These are phyloP conservation scores for Lophochroa leadbeateri DNA, from an alignment of 2,113 vertebrate species.

Conservation along the genomic window DNA sequence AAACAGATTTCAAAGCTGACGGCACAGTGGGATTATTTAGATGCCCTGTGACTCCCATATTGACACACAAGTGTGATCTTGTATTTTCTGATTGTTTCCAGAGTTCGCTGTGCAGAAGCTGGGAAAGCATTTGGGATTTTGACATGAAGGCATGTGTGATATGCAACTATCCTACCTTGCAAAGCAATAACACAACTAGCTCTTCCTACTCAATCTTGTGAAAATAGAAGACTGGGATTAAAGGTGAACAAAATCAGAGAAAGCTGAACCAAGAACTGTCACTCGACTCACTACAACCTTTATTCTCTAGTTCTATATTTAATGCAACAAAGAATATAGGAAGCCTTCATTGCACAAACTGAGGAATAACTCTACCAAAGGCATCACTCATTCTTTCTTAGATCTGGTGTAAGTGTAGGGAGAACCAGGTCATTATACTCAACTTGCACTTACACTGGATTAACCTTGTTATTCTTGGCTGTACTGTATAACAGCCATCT, in stretches of 20 bases:
- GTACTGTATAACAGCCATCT: not conserved
- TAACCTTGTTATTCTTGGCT: not conserved
- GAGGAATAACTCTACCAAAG: not conserved
- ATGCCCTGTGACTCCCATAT: not conserved
- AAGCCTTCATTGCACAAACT: not conserved
- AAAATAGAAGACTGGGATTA: not conserved
- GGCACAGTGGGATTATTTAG: not conserved
- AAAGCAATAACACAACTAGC: not conserved
- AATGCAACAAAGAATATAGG: not conserved
- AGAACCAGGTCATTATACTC: not conserved
- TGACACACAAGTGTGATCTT: not conserved
- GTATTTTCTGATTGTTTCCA: not conserved
- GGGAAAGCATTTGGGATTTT: not conserved
- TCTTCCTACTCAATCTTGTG: not conserved
- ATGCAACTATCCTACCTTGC: not conserved
- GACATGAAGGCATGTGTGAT: rapidly evolving
- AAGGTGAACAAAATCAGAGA: not conserved
- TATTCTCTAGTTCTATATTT: not conserved
- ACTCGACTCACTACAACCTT: not conserved
- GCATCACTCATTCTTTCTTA: not conserved
- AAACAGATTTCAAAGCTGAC: constrained; percentile 19
- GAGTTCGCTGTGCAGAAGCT: not conserved
- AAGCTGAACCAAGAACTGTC: not conserved
- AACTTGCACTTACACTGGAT: not conserved
- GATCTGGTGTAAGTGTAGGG: not conserved